Base-by-base conservation (phyloP, 1,140 invertebrate species). In the Semibalanus balanoides region DNA sequence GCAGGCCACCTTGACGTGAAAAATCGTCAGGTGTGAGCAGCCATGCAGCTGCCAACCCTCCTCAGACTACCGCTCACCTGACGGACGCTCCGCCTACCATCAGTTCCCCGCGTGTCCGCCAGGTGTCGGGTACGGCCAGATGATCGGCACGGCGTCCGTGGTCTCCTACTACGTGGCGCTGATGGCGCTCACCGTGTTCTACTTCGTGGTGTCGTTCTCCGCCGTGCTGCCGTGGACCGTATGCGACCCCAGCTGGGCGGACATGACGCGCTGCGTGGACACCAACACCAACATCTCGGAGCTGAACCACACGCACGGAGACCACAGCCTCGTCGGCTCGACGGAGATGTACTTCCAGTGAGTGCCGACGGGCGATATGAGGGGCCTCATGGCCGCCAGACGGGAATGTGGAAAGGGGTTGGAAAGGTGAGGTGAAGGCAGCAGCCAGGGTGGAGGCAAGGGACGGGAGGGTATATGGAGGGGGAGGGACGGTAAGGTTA, bases 81-180 rank as follows among this genome's bases (percentile, higher is more conserved):
- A n/a, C n/a, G n/a, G n/a, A n/a, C n/a, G n/a, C n/a, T n/a, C n/a
- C n/a, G n/a, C n/a, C n/a, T n/a, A 7, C 40, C 30, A 74, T 74
- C n/a, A 73, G 27, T 22, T 35, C 51, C 30, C 3, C 31, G 14
- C 31, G 22, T 5, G 25, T 14, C 76, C 72, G 64, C 31, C 78
- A 86, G 85, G 84, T 29, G 79, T 86, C n/a, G 85, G 85, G 0
- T 84, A 83, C 75, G 83, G 83, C 0, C 82, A 84, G 75, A 76
- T 83, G 31, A 75, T 84, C 28, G 81, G 79, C 11, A 82, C 81
- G 3, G 79, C 79, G 14, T 82, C 80, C 30, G 81, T 85, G 1
- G 75, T 83, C 11, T 82, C 84, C 1, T 85, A 84, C 78, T 85
- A 84, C 76, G 82, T 82, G 69, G 81, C 81, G 29, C 74, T 85